Conservation (phyloP, 2,888 invertebrate genomes). For the Taenaris catops region DNA sequence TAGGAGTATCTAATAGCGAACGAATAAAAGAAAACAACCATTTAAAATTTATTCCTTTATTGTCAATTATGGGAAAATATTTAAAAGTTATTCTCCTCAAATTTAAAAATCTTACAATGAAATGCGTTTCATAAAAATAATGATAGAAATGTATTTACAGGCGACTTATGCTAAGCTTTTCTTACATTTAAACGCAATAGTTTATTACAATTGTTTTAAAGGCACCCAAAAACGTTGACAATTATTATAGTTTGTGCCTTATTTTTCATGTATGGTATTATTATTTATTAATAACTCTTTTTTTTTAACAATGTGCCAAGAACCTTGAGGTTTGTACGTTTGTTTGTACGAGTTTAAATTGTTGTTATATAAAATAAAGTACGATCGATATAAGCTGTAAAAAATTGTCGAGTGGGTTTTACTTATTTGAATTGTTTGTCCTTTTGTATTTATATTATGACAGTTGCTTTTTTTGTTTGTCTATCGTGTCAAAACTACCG, state of each 20-base stretch:
- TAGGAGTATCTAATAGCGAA: no score
- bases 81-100: conserved; percentile 69
- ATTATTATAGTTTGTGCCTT: conserved; percentile 35
- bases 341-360: background rate
- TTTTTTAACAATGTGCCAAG: conserved; percentile 24
- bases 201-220: conserved; percentile 61
- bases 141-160: conserved; percentile 72
- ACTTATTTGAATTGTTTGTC: no score
- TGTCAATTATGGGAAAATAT: conserved; percentile 74
- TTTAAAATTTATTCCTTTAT: conserved; percentile 69
- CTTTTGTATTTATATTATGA: no score
- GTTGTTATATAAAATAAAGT: no score
- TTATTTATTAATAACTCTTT: conserved; percentile 7
- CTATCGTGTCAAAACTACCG: no score
- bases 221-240: conserved; percentile 51
- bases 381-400: no score
- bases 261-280: conserved; percentile 26
- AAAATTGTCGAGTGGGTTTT: no score
- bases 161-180: conserved; percentile 35
- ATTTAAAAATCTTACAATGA: conserved; percentile 65
- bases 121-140: conserved; percentile 76
- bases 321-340: conserved; percentile 7
- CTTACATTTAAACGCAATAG: conserved; percentile 46
- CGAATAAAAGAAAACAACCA: conserved; percentile 31
- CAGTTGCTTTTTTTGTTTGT: no score